phyloP scores from a whole-genome alignment of 2,797 vertebrate species.

The Anomalospiza imberbis region DNA sequence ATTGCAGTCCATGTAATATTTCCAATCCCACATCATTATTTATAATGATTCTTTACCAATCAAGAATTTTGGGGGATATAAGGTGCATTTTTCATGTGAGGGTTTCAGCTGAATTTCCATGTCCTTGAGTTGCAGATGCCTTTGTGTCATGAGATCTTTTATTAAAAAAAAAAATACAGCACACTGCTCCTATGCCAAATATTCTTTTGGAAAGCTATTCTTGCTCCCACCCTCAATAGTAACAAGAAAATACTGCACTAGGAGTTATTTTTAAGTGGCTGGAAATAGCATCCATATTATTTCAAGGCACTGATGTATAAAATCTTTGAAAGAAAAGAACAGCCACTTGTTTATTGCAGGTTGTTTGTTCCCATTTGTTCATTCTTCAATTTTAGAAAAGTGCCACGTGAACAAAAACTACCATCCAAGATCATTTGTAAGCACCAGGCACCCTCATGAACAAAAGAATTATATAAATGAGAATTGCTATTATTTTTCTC shows the following conservation, averaged over 20 bases:
- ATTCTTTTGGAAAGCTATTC: slow-evolving; percentile 71
- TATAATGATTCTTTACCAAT: not conserved
- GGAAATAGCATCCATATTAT: slow-evolving; percentile 74
- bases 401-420: slow-evolving; percentile 14
- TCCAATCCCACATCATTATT: not conserved
- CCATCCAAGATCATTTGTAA: not conserved
- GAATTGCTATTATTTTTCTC: not conserved
- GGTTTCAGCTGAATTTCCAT: not conserved
- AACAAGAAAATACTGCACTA: slow-evolving; percentile 74
- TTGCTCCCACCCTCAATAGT: slow-evolving; percentile 62
- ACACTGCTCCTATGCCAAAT: slow-evolving; percentile 65
- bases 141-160: slow-evolving; percentile 64
- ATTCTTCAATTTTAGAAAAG: slow-evolving; percentile 39
- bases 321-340: slow-evolving; percentile 65
- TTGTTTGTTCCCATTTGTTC: slow-evolving; percentile 56
- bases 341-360: slow-evolving; percentile 67
- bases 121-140: slow-evolving; percentile 42
- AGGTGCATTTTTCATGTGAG: not conserved
- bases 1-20: not conserved
- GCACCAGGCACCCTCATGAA: not conserved
- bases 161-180: slow-evolving; percentile 61
- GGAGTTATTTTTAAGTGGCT: slow-evolving; percentile 74
- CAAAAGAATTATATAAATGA: not conserved
- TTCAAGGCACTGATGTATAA: slow-evolving; percentile 68
- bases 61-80: not conserved